A percentile compares a stretch with the other conserved stretches of the same genome.
Evolutionary conservation across 2,797 vertebrate species (phyloP).

Genomic region (Liparis tanakae): DNA sequence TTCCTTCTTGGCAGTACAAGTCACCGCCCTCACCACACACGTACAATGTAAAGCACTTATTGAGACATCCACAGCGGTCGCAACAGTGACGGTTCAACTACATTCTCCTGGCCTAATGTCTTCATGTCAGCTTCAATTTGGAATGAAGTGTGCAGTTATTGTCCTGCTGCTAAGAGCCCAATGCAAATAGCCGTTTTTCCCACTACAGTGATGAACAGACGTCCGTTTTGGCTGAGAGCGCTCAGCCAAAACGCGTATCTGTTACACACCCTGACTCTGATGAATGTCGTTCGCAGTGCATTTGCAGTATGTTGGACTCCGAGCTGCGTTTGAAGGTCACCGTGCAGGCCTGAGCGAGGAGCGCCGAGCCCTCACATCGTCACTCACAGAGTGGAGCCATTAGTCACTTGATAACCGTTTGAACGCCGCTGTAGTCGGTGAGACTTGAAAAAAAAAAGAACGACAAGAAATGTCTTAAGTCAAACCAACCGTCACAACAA

Average conservation of each 20-base stretch:
- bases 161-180: conserved; percentile 53
- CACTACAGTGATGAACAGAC: conserved; percentile 37
- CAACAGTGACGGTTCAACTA: conserved; percentile 73
- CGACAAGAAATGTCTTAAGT: conserved; percentile 75
- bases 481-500: conserved; percentile 79
- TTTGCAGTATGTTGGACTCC: conserved; percentile 47
- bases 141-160: conserved; percentile 67
- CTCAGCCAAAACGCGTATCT: conserved; percentile 43
- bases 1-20: conserved; percentile 78
- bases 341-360: conserved; percentile 52
- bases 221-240: conserved; percentile 50
- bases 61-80: conserved; percentile 80
- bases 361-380: conserved; percentile 56
- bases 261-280: conserved; percentile 33
- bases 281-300: conserved; percentile 46
- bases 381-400: conserved; percentile 65
- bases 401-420: conserved; percentile 53
- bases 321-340: conserved; percentile 64
- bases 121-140: conserved; percentile 63
- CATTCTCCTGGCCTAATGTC: conserved; percentile 74
- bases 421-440: conserved; percentile 63
- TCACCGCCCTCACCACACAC: conserved; percentile 65
- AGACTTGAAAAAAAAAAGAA: conserved; percentile 65
- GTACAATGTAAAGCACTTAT: conserved; percentile 82
- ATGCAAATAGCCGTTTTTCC: conserved; percentile 59